Evolutionary conservation across 2,797 vertebrate genomes (phyloP).

Genomic region (Valencia hispanica): DNA sequence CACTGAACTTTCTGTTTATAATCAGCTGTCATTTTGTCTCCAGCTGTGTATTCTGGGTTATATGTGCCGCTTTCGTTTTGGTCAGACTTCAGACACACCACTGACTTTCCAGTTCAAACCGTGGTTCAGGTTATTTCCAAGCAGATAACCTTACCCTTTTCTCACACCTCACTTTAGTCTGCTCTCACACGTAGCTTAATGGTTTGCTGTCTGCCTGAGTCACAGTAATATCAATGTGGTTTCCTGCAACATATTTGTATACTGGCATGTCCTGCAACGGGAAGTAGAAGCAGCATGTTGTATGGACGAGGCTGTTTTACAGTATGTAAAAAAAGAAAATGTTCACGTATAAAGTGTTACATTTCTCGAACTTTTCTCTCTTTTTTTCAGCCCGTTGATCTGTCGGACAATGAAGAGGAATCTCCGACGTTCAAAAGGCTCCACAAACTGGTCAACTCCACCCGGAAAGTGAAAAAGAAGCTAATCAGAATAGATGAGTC

Average conservation of each 20-base stretch:
- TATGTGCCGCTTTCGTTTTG: neutral
- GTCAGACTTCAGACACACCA: neutral
- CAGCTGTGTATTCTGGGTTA: conserved; percentile 1
- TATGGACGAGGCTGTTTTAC: neutral
- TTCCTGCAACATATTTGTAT: conserved; percentile 49
- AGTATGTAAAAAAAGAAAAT: neutral
- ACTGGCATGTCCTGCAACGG: conserved; percentile 23
- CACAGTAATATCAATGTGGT: conserved; percentile 38
- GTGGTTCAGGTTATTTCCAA: conserved; percentile 39
- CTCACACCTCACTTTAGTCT: neutral
- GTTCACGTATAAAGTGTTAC: neutral
- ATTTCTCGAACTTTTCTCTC: conserved; percentile 2
- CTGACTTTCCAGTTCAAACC: neutral
- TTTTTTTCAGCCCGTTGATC: conserved; percentile 87
- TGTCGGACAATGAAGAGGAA: conserved; percentile 94
- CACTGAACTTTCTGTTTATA: neutral
- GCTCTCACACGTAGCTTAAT: neutral
- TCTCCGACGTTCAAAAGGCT: conserved; percentile 91
- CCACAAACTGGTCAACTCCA: conserved; percentile 95
- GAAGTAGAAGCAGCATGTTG: neutral
- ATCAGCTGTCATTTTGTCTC: neutral
- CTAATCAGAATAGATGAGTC: conserved; percentile 92
- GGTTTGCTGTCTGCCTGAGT: conserved; percentile 6
- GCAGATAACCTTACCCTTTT: conserved; percentile 17
- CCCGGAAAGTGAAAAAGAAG: conserved; percentile 93